A percentile compares a stretch with the other conserved stretches of the same genome.
These are phyloP conservation scores for Ephialtes manifestator DNA, from an alignment of 2,888 invertebrate species.

Conservation along the genomic window DNA sequence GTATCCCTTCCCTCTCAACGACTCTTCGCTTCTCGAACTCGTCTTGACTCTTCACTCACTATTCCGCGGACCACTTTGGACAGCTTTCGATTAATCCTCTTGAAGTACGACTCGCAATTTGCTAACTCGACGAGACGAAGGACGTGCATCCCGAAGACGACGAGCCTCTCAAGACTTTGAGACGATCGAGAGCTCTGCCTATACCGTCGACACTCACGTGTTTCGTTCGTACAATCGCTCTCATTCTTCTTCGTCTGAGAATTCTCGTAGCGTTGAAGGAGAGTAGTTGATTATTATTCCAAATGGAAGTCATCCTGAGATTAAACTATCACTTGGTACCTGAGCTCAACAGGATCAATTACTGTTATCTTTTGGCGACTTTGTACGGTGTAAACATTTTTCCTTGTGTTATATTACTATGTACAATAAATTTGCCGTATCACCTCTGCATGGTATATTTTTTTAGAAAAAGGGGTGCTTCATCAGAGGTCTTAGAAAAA, in stretches of 20 bases:
- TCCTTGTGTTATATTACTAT: too few species aligned
- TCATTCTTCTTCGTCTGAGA: slow-evolving; percentile 36
- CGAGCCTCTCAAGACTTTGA: slow-evolving; percentile 20
- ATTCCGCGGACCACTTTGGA: slow-evolving; percentile 25
- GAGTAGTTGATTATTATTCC: slow-evolving; percentile 11
- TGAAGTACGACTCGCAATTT: slow-evolving; percentile 48
- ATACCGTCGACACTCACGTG: slow-evolving; percentile 43
- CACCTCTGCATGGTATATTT: too few species aligned
- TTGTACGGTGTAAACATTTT: background rate
- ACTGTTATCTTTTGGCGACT: background rate
- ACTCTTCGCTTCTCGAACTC: slow-evolving; percentile 31
- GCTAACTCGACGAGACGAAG: slow-evolving; percentile 58
- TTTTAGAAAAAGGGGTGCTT: too few species aligned
- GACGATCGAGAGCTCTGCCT: slow-evolving; percentile 25
- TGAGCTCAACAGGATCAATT: background rate
- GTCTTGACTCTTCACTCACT: slow-evolving; percentile 45
- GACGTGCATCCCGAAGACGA: slow-evolving; percentile 28
- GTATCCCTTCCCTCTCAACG: background rate
- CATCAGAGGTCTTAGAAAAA: too few species aligned
- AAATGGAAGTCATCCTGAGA: background rate
- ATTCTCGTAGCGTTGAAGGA: background rate
- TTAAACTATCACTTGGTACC: background rate
- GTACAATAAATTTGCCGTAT: too few species aligned
- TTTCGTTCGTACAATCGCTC: slow-evolving; percentile 28
- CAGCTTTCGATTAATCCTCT: slow-evolving; percentile 61